Evolutionary conservation across 1,140 invertebrate genomes (phyloP).

Genomic region (Pogonomyrmex californicus): DNA sequence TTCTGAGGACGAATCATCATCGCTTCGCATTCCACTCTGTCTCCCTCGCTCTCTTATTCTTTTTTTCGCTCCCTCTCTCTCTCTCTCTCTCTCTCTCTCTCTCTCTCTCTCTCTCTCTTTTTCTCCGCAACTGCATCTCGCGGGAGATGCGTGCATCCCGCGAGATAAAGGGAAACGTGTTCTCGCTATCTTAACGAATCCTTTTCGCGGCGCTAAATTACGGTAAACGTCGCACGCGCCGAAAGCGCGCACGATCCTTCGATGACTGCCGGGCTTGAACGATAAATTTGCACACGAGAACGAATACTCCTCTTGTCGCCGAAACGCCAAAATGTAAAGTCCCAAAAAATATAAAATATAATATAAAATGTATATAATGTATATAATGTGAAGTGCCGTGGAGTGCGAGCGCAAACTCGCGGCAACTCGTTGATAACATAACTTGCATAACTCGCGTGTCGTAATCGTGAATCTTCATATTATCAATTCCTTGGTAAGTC

Average conservation of each 20-base stretch:
- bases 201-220: conserved; percentile 53
- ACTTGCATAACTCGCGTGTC: not conserved
- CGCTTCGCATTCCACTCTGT: conserved; percentile 68
- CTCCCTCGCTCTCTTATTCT: not conserved
- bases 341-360: conserved; percentile 20
- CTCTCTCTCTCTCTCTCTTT: not conserved
- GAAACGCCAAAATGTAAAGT: conserved; percentile 4
- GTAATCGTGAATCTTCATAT: conserved; percentile 40
- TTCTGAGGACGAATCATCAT: conserved; percentile 68
- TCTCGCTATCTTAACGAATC: conserved; percentile 72
- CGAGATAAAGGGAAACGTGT: conserved; percentile 44
- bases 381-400: not conserved
- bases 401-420: conserved; percentile 1
- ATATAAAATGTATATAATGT: not conserved
- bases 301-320: conserved; percentile 16
- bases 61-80: not conserved
- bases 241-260: conserved; percentile 36
- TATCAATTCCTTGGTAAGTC: conserved; percentile 20
- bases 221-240: conserved; percentile 50
- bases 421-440: not conserved
- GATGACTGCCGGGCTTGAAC: conserved; percentile 54
- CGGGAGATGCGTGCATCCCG: conserved; percentile 7
- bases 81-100: not conserved
- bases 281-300: conserved; percentile 21
- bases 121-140: conserved; percentile 9